Evolutionary conservation across 2,888 invertebrate species (phyloP), one percentile per base, ranked within the genome.

Genomic region (Drosophila niveifrons): DNA sequence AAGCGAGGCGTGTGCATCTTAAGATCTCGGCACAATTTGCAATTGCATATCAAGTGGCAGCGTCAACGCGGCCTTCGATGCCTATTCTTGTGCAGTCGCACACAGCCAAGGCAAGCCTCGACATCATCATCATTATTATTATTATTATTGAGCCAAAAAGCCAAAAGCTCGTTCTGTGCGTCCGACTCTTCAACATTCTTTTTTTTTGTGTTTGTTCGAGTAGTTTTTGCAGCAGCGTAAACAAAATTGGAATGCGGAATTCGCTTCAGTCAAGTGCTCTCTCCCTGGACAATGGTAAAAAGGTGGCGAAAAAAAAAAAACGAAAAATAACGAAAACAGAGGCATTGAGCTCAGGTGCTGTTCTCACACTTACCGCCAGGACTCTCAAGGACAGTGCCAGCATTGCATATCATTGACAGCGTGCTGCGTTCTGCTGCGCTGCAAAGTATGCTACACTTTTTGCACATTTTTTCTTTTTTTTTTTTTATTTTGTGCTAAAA

Each of bases 291-390:
- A 86, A 72, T 83, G 78, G 48, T 36, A 68, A 57, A 46, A 57
- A 44, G 44, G 55, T 56, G 55, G 31, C 23, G 34, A 46, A 47
- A 47, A 52, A 31, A 52, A 31, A 31, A 11, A 17, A 11, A 48
- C 13, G 50, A 13, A 36, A 36, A 36, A 36, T 36, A 36, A 36
- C 36, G 36, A 36, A 36, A 36, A 36, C 36, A 48, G 50, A 65
- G 72, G 72, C 82, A 86, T 86, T 86, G 75, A 78, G 73, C 56
- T 62, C 76, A 86, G 86, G 81, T 82, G 82, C 53, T 58, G 62
- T 31, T 64, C 64, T 83, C 69, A 72, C 84, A 86, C 86, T 80
- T 72, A 79, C 47, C 66, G 64, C 17, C 28, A 23, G 46, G 34
- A 65, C 72, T 61, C 72, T 61, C 82, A 82, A 82, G 82, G 85